Evolutionary conservation across 2,888 invertebrate species (phyloP).

Genomic region (Pachydiplax longipennis): DNA sequence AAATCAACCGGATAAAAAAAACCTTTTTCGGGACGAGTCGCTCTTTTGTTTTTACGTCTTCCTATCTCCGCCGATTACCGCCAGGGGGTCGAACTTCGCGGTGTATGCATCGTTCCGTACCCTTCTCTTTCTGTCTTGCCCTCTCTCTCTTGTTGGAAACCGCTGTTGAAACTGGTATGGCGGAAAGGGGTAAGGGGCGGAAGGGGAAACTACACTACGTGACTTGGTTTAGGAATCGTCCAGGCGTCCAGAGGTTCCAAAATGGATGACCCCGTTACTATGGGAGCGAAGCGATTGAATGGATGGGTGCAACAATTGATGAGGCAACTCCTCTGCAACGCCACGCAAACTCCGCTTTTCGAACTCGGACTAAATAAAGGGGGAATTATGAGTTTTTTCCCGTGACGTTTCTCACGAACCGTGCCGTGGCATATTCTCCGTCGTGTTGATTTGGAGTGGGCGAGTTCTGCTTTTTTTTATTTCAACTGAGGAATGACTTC

Average conservation of each 20-base stretch:
- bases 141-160: neutral
- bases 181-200: neutral
- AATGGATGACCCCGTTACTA: slow-evolving; percentile 22
- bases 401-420: too few relatives aligned
- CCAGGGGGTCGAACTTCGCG: neutral
- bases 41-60: neutral
- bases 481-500: too few relatives aligned
- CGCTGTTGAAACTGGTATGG: neutral
- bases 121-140: neutral
- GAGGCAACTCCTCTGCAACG: neutral
- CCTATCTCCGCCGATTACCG: neutral
- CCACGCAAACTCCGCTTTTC: neutral
- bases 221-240: slow-evolving; percentile 20
- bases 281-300: neutral
- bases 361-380: neutral
- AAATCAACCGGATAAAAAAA: neutral
- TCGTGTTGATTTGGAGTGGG: too few relatives aligned
- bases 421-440: too few relatives aligned
- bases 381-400: neutral
- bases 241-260: neutral
- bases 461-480: too few relatives aligned
- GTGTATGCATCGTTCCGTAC: neutral
- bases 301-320: slow-evolving; percentile 5
- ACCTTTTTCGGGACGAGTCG: neutral
- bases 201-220: neutral